Percentiles rank a stretch among this genome's conserved stretches.
Conservation (phyloP, 2,113 vertebrate genomes). For the Ceratotherium simum region DNA sequence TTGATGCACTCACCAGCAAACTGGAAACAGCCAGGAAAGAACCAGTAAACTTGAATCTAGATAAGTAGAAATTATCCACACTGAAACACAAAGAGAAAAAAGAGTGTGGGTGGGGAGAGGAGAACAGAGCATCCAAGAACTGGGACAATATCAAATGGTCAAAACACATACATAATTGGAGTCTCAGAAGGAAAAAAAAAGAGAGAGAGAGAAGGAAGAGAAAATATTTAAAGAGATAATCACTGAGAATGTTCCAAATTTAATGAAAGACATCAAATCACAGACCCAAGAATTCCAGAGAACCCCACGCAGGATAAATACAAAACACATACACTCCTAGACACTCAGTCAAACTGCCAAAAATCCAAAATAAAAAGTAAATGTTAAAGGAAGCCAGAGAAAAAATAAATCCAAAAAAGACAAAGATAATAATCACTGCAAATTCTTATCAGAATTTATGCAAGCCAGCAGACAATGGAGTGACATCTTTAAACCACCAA, state of each 20-base stretch:
- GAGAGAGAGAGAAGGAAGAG: neutral
- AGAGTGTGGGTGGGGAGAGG: neutral
- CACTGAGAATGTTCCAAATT: neutral
- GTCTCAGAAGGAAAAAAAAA: neutral
- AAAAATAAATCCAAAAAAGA: too few species aligned
- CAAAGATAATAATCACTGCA: too few species aligned
- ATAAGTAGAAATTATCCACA: neutral
- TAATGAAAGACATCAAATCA: conserved; percentile 22
- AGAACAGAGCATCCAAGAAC: neutral
- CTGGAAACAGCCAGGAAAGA: neutral
- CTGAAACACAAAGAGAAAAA: neutral
- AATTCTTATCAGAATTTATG: too few species aligned
- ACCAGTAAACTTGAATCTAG: neutral
- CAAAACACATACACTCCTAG: neutral
- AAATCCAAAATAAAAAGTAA: too few species aligned
- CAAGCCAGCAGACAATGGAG: too few species aligned
- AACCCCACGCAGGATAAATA: neutral
- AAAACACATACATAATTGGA: neutral
- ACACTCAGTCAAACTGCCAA: too few species aligned
- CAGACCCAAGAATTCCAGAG: neutral
- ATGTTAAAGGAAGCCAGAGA: too few species aligned
- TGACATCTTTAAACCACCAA: too few species aligned
- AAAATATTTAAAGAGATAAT: neutral
- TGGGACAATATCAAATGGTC: neutral
- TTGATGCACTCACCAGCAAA: neutral